Base-by-base conservation (phyloP, 1,140 invertebrate species). In the Pseudomyrmex gracilis region DNA sequence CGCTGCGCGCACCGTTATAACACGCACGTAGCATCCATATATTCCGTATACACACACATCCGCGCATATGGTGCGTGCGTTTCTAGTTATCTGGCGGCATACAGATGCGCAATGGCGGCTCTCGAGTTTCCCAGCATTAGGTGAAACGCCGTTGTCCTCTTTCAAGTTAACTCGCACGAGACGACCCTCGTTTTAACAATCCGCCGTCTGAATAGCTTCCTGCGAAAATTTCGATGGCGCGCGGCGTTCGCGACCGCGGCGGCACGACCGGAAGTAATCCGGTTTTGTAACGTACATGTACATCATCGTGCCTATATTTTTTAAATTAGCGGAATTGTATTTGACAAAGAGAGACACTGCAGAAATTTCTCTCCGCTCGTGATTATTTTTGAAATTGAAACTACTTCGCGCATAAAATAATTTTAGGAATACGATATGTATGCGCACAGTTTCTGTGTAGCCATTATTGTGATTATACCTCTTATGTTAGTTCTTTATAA, bases 101-200 rank as follows among this genome's bases (percentile, higher is more conserved):
- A 70, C 55, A 57, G 64, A 70, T 43, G 64, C 51, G 64, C 15
- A 58, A 49, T 34, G 49, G 74, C 45, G 51, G 34, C 22, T 15
- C 17, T 71, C 76, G 66, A 80, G 66, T 80, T 80, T 80, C 76
- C 66, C 53, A 70, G 53, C 55, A 71, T 80, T 58, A 71, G 20
- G n/a, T 20, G 76, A 80, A 71, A 71, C 67, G 53, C 63, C 74
- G 73, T 78, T 58, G 76, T 58, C 20, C 64, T 55, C 43, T 58
- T 70, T 58, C 43, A 43, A 80, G 53, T 70, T 80, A 80, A 80
- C 53, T 71, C 53, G 66, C 76, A 24, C 43, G 64, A 70, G 64
- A 80, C 66, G 43, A 22, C 10, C 45, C 43, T 57, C 49, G 20
- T 70, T 78, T 70, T 49, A 70, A 68, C 76, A 24, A 78, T 70